A percentile compares a stretch with the other conserved stretches of the same genome.
phyloP scores from a whole-genome alignment of 2,113 vertebrate species.

The Python bivittatus region DNA sequence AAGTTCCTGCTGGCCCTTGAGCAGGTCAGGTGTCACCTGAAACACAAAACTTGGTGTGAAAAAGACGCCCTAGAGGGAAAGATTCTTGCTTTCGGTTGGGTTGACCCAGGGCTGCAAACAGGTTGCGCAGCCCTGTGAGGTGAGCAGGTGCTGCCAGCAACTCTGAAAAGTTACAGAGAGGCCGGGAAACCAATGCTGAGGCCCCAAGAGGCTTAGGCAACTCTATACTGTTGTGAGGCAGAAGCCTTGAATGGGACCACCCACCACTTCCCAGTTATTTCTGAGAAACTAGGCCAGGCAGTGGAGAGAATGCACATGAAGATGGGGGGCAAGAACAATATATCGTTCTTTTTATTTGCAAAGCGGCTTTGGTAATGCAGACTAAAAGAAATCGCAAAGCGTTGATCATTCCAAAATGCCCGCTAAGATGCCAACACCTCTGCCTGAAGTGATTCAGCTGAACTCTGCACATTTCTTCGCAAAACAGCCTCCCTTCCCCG shows the following conservation, averaged over 20 bases:
- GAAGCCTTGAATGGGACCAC: neutral
- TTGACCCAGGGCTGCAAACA: neutral
- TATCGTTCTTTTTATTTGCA: neutral
- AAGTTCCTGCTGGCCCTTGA: slow-evolving; percentile 93
- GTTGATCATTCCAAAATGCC: neutral
- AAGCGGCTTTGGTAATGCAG: neutral
- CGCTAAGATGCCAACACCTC: neutral
- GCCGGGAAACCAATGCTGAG: neutral
- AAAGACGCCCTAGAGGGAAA: neutral
- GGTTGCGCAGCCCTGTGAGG: neutral
- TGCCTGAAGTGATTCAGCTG: neutral
- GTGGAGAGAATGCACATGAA: neutral
- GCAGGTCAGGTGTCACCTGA: slow-evolving; percentile 92
- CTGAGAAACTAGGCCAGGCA: neutral
- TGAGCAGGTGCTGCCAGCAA: neutral
- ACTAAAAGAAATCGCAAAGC: neutral
- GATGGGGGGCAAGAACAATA: neutral
- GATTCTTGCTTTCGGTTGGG: neutral
- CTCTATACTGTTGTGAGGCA: neutral
- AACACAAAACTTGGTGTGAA: slow-evolving; percentile 44
- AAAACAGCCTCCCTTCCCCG: neutral
- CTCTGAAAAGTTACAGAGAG: neutral
- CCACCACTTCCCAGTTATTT: neutral
- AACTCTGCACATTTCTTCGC: neutral
- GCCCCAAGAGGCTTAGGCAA: too few relatives aligned